Evolutionary conservation across 2,797 vertebrate genomes (phyloP).

Genomic region (Carcharodon carcharias): DNA sequence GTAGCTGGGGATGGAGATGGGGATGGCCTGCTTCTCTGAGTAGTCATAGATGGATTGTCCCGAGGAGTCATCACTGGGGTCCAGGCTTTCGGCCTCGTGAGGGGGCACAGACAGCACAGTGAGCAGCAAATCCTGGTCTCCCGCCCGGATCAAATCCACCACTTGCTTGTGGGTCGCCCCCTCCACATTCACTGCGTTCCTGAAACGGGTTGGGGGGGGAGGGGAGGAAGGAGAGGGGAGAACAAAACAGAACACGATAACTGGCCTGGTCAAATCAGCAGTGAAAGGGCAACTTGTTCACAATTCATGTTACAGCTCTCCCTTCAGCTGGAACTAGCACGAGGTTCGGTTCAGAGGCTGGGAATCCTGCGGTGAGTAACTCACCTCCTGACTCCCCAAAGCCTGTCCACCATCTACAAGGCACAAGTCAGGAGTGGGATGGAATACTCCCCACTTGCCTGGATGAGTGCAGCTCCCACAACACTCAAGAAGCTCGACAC

Average conservation of each 20-base stretch:
- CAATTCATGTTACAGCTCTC: too few relatives aligned
- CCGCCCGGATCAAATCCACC: slow-evolving; percentile 91
- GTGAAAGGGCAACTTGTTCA: too few relatives aligned
- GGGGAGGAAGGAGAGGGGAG: slow-evolving; percentile 25
- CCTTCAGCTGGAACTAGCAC: too few relatives aligned
- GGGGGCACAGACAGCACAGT: slow-evolving; percentile 85
- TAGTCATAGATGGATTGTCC: slow-evolving; percentile 92
- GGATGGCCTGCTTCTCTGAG: slow-evolving; percentile 90
- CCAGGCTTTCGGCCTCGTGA: slow-evolving; percentile 82
- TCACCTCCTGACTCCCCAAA: too few relatives aligned
- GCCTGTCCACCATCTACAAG: too few relatives aligned
- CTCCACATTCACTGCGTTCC: slow-evolving; percentile 89
- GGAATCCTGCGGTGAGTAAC: too few relatives aligned
- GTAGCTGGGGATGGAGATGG: slow-evolving; percentile 93
- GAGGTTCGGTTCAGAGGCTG: background rate
- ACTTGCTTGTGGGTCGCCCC: slow-evolving; percentile 96
- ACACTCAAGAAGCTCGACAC: background rate
- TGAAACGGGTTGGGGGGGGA: too few relatives aligned
- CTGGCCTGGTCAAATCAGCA: too few relatives aligned
- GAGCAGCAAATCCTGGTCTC: slow-evolving; percentile 81
- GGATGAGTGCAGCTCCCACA: too few relatives aligned
- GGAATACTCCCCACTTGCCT: too few relatives aligned
- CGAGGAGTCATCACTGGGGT: slow-evolving; percentile 79
- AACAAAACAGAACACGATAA: too few relatives aligned
- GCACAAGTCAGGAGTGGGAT: too few relatives aligned